A percentile compares a stretch with the other conserved stretches of the same genome.
These are phyloP conservation scores for Mionectes macconnelli DNA, from an alignment of 2,113 vertebrate genomes.

Conservation along the genomic window DNA sequence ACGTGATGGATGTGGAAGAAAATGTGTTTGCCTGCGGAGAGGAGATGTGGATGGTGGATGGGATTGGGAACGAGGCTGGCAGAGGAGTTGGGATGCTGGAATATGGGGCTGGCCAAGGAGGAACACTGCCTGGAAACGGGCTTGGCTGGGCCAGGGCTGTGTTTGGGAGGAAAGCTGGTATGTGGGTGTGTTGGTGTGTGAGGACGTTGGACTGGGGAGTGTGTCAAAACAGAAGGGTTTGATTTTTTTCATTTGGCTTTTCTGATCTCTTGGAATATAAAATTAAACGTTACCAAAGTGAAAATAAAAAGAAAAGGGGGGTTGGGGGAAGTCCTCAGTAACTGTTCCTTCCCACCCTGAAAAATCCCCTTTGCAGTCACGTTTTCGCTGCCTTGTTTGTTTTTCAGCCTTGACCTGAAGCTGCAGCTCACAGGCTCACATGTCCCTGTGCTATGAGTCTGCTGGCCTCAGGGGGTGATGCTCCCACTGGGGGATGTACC, in stretches of 20 bases:
- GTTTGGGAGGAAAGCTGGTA: not conserved
- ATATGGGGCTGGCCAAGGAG: not conserved
- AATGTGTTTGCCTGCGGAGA: not conserved
- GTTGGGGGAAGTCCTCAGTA: not conserved
- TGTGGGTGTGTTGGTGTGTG: not conserved
- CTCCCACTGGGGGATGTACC: rapidly evolving
- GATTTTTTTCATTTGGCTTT: slow-evolving; percentile 23
- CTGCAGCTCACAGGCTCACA: not conserved
- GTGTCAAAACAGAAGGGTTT: slow-evolving; percentile 19
- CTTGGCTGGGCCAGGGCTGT: not conserved
- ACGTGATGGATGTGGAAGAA: not conserved
- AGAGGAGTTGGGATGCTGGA: not conserved
- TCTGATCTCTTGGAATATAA: not conserved
- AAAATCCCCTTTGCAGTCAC: not conserved
- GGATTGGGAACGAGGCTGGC: not conserved
- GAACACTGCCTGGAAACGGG: not conserved
- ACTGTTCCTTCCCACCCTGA: not conserved
- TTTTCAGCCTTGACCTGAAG: not conserved
- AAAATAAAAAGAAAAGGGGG: rapidly evolving
- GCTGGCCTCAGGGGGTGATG: not conserved
- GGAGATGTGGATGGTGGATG: not conserved
- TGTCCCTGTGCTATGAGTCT: not conserved
- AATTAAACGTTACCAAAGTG: not conserved
- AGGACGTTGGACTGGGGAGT: not conserved
- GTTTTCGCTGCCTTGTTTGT: not conserved